Evolutionary conservation across 2,797 vertebrate species (phyloP), one percentile per base, ranked within the genome.

Genomic region (Chrosomus eos): DNA sequence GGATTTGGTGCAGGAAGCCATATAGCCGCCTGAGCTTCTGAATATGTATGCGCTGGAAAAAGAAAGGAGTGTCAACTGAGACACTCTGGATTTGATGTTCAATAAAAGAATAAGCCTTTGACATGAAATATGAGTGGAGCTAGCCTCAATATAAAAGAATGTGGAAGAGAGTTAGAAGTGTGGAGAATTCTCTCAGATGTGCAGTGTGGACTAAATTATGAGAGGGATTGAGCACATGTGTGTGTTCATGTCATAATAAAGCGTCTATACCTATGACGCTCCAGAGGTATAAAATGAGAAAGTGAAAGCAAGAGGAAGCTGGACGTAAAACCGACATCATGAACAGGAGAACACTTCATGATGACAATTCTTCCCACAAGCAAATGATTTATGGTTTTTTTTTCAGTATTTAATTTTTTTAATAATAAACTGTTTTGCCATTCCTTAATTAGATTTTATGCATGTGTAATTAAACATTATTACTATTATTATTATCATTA

Each of bases 41-140:
- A 95, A 95, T 94, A 95, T 95, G 94, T 92, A 94, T 94, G 92
- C 79, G 33, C 40, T 76, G 74, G 64, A 85, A 86, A 81, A 80
- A 88, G 86, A 93, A 91, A 74, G 92, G 90, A 92, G 91, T 83
- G 80, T 89, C 91, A 92, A 90, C 89, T 89, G 85, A 92, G 94
- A 94, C 93, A 91, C 93, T 91, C 91, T 93, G 94, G 94, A 95
- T 94, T 95, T 95, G 94, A 94, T 94, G 93, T 95, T 94, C 94
- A 95, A 95, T 95, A 95, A 95, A 94, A 94, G 89, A 94, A 90
- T 94, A 93, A 94, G 91, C 94, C 94, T 95, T 95, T 95, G 95
- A 95, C 94, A 95, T 94, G 92, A 93, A 94, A 94, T 93, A 93
- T 91, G 93, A 94, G 93, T 89, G 85, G 89, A 92, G 93, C 93